These are phyloP conservation scores for Galleria mellonella DNA, from an alignment of 1,140 invertebrate species.

Conservation along the genomic window DNA sequence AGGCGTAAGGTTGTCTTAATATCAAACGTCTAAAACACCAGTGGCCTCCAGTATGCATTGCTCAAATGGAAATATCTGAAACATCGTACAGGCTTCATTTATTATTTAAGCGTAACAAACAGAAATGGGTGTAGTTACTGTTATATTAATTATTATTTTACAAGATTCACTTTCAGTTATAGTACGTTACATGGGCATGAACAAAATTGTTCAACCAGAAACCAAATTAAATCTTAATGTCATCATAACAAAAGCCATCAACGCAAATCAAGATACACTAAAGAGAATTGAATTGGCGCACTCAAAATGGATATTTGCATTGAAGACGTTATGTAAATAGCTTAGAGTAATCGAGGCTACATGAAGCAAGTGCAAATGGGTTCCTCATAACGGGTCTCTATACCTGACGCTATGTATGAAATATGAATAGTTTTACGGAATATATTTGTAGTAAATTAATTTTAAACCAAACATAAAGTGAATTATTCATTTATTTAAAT, in stretches of 20 bases:
- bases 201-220: no score
- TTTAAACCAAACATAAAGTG: no score
- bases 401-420: conserved; percentile 23
- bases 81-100: no score
- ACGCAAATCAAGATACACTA: conserved; percentile 20
- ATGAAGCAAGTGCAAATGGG: conserved; percentile 47
- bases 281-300: conserved; percentile 37
- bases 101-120: no score
- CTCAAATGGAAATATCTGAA: no score
- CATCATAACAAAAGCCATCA: conserved; percentile 16
- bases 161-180: no score
- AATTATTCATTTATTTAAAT: no score
- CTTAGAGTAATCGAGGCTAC: conserved; percentile 46
- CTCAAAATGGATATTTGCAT: conserved; percentile 40
- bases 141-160: no score
- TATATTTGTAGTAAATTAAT: neutral
- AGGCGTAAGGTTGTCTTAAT: conserved; percentile 37
- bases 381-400: conserved; percentile 50
- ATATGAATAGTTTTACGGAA: conserved; percentile 1
- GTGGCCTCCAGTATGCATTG: conserved; percentile 22
- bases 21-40: conserved; percentile 25
- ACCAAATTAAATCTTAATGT: conserved; percentile 31
- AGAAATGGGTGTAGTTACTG: no score
- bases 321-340: conserved; percentile 33
- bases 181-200: no score